phyloP scores from a whole-genome alignment of 2,113 vertebrate genomes.

The Pitta sordida region DNA sequence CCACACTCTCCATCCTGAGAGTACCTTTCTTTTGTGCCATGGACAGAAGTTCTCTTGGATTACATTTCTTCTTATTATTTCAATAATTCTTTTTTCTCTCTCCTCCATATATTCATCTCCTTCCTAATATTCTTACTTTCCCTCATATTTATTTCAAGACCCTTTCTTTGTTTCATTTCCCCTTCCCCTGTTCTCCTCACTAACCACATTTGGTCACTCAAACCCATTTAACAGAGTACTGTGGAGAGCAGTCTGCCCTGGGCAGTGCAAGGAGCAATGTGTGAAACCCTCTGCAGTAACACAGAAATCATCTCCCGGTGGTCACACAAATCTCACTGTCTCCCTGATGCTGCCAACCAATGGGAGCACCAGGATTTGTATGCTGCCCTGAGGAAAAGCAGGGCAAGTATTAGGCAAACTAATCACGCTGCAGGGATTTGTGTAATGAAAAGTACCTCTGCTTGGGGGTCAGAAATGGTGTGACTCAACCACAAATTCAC shows the following conservation, averaged over 20 bases:
- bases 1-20: not conserved
- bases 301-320: not conserved
- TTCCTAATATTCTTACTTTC: not conserved
- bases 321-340: not conserved
- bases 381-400: constrained; percentile 36
- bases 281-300: not conserved
- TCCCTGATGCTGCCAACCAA: constrained; percentile 5
- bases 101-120: not conserved
- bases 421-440: constrained; percentile 37
- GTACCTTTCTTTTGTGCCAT: not conserved
- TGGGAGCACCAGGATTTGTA: constrained; percentile 8
- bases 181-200: not conserved
- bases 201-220: not conserved
- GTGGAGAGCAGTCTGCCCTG: not conserved
- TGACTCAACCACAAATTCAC: not conserved
- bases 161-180: not conserved
- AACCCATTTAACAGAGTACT: not conserved
- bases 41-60: not conserved
- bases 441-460: not conserved
- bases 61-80: not conserved
- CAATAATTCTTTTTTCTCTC: not conserved
- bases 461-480: not conserved
- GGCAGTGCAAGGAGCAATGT: not conserved
- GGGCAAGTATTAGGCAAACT: constrained; percentile 36
- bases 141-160: not conserved